Conservation (phyloP, 2,797 vertebrate species). For the Pseudochaenichthys georgianus region DNA sequence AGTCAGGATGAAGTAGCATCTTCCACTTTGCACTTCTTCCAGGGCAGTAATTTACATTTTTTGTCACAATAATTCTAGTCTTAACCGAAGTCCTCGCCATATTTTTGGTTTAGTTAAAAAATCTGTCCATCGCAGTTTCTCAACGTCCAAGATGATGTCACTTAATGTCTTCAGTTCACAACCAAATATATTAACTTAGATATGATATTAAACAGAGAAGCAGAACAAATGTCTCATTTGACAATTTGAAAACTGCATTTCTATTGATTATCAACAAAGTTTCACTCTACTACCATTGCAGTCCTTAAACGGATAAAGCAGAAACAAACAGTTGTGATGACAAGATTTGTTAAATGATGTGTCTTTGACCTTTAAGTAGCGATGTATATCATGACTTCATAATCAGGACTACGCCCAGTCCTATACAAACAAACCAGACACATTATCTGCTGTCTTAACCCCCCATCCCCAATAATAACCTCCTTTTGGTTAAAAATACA, state of each 20-base stretch:
- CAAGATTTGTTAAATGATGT: not conserved
- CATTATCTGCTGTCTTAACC: constrained; percentile 10
- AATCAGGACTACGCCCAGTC: constrained; percentile 19
- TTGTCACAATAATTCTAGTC: not conserved
- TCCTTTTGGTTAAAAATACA: not conserved
- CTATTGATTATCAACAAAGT: too few species aligned
- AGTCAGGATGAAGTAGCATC: not conserved
- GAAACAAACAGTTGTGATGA: not conserved
- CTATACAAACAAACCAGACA: constrained; percentile 27
- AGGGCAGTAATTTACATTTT: constrained; percentile 3
- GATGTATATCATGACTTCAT: constrained; percentile 3
- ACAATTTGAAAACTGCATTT: too few species aligned
- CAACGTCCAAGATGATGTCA: too few species aligned
- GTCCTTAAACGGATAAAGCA: too few species aligned
- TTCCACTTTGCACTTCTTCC: constrained; percentile 24
- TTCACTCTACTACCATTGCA: too few species aligned
- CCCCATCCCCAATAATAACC: constrained; percentile 4
- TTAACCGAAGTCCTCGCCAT: not conserved
- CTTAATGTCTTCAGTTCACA: too few species aligned
- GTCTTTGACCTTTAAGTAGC: not conserved
- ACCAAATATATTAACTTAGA: too few species aligned
- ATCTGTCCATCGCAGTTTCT: too few species aligned
- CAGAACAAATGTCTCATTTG: too few species aligned
- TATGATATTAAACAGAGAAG: too few species aligned
- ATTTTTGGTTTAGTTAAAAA: not conserved